These are phyloP conservation scores for Drosophila mayaguana DNA, from an alignment of 2,888 invertebrate species.

Conservation along the genomic window DNA sequence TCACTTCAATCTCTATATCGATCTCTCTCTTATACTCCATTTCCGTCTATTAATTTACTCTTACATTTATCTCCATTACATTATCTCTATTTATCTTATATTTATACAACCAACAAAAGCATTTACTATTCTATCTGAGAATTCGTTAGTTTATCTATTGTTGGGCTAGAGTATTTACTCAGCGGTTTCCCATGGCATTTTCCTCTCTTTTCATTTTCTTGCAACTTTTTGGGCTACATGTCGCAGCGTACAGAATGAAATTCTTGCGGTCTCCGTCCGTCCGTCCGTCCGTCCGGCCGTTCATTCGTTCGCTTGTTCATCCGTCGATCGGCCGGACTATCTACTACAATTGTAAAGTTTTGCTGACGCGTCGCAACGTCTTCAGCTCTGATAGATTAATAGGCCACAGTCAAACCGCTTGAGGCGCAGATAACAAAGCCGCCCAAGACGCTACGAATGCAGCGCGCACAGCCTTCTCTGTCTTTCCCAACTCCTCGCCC, in stretches of 20 bases:
- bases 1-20: background rate
- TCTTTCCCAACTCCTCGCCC: background rate
- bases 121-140: background rate
- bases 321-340: background rate
- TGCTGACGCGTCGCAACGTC: conserved; percentile 28
- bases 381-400: conserved; percentile 72
- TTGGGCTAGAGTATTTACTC: conserved; percentile 1
- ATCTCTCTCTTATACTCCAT: too few species aligned
- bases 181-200: background rate
- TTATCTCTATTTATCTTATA: background rate
- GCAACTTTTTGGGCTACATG: conserved; percentile 31
- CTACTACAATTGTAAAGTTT: conserved; percentile 16
- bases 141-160: background rate
- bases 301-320: background rate
- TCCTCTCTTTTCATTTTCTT: conserved; percentile 13
- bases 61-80: background rate
- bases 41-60: too few species aligned
- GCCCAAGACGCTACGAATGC: conserved; percentile 43
- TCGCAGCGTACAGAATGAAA: conserved; percentile 37
- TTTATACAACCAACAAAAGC: background rate
- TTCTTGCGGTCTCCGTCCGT: conserved; percentile 44
- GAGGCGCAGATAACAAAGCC: conserved; percentile 35
- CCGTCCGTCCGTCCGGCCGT: background rate
- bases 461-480: background rate
- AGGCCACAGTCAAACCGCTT: conserved; percentile 65